These are phyloP conservation scores for Stenolophus ochropezus DNA, from an alignment of 2,888 invertebrate genomes.

Conservation along the genomic window DNA sequence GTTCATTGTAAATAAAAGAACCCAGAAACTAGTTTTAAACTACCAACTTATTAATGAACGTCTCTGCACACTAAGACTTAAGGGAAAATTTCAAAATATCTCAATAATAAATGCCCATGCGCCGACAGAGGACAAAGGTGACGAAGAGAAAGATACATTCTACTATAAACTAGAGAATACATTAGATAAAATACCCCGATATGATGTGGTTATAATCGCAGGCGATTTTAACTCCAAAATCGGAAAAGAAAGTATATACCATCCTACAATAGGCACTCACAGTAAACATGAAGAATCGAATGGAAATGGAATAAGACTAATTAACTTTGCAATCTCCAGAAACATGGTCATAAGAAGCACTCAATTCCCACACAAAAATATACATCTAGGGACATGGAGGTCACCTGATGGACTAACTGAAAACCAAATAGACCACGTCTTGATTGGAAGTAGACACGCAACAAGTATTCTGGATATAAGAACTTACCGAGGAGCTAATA, in stretches of 20 bases:
- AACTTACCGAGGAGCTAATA: conserved; percentile 41
- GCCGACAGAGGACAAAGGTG: conserved; percentile 60
- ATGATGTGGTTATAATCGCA: too few species aligned
- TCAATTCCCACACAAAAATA: background rate
- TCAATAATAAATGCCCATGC: conserved; percentile 57
- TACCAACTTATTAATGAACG: background rate
- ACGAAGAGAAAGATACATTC: conserved; percentile 56
- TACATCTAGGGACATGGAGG: conserved; percentile 39
- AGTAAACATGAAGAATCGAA: conserved; percentile 40
- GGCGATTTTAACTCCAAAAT: too few species aligned
- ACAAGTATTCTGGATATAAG: conserved; percentile 37
- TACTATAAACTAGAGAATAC: conserved; percentile 54
- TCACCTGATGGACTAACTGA: conserved; percentile 20
- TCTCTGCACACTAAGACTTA: background rate
- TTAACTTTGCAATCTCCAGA: conserved; percentile 21
- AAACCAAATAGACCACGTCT: conserved; percentile 54
- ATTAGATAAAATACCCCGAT: conserved; percentile 14
- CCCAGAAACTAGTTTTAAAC: background rate
- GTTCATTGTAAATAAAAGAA: too few species aligned
- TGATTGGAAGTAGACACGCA: conserved; percentile 33
- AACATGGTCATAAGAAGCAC: conserved; percentile 31
- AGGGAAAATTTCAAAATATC: background rate
- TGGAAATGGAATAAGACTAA: conserved; percentile 46
- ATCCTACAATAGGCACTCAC: conserved; percentile 48
- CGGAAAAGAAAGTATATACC: conserved; percentile 1